Base-by-base conservation (phyloP, 2,888 invertebrate species). In the Alsophila aescularia region DNA sequence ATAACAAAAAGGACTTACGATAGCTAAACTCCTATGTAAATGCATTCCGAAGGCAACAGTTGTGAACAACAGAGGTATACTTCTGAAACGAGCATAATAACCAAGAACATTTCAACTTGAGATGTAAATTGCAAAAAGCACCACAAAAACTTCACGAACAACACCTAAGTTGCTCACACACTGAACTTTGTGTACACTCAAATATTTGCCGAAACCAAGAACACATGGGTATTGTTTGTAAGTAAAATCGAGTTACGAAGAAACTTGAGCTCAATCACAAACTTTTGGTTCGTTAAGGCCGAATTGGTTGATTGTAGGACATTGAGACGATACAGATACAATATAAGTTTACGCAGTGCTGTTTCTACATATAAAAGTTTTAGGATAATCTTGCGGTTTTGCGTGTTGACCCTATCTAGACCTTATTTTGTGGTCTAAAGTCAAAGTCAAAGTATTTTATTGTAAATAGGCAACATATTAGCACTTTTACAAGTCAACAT, bases 151-250 rank as follows among this genome's bases (percentile, higher is more conserved):
- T 62, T 58, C 42, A 64, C 52, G 56, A 58, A 59, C 58, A 61
- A 62, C 60, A 32, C 60, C 54, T 59, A 56, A 37, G 59, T 41
- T 29, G 49, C 49, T 54, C 55, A 56, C 60, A 50, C 41, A 36
- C 18, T 10, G 24, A 56, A 58, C 48, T 58, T 56, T 12, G 47
- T 53, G n/a, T 52, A 48, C 55, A 45, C 58, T 57, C 48, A 57
- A 65, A 64, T 64, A 64, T 69, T 67, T 64, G 60, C 55, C 31
- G 14, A 13, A 66, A 67, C 64, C 60, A 57, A 67, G 64, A 72
- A 57, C 65, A 69, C 67, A 68, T 66, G 63, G 63, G 70, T 66
- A 67, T 66, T 70, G 72, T 69, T 69, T 64, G 62, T 50, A 36
- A 62, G 59, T 55, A 57, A 64, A 69, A 73, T 73, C 64, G 61